Percentiles rank a stretch among this genome's conserved stretches.
Conservation (phyloP, 2,113 vertebrate genomes). For the Anthoscopus minutus region DNA sequence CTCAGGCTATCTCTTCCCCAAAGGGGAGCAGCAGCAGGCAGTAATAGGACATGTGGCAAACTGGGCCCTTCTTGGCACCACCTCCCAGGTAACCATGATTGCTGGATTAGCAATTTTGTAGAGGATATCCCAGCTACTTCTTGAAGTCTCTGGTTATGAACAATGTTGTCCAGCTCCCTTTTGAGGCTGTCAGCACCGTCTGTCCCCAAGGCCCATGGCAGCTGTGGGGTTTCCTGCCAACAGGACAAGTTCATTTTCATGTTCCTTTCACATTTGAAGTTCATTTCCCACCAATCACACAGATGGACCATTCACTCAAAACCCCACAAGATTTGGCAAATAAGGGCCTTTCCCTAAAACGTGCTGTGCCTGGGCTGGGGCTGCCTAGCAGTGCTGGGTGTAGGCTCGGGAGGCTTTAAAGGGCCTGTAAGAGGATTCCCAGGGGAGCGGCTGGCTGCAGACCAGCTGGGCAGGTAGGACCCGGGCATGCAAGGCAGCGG, state of each 20-base stretch:
- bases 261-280: neutral
- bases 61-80: fast-evolving
- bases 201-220: neutral
- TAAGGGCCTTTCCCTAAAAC: neutral
- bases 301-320: neutral
- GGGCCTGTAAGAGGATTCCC: fast-evolving
- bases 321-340: neutral
- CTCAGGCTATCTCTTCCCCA: too few relatives aligned
- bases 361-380: neutral
- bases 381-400: neutral
- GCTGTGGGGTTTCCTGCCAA: neutral
- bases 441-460: fast-evolving
- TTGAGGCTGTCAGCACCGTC: neutral
- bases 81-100: fast-evolving
- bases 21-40: neutral
- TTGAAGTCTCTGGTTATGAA: neutral
- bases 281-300: neutral
- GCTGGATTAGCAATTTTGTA: fast-evolving
- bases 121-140: fast-evolving
- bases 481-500: fast-evolving
- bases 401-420: neutral
- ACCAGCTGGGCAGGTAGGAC: fast-evolving
- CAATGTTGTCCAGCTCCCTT: neutral
- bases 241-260: fast-evolving
- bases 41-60: neutral